Conservation (phyloP, 1,140 invertebrate species). For the Littorina saxatilis region DNA sequence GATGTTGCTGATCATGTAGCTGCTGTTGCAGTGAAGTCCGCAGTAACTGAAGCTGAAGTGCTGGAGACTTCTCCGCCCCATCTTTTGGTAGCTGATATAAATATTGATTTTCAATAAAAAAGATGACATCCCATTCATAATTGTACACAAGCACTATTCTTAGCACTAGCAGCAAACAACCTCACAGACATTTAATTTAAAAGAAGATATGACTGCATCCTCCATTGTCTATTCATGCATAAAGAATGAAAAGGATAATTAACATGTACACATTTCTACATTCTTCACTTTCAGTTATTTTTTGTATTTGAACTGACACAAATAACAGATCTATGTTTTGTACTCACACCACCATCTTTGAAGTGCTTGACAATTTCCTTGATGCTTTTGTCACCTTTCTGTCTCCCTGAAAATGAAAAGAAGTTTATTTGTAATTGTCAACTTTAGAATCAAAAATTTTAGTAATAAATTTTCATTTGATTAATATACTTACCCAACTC, state of each 20-base stretch:
- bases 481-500: no score
- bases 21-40: not conserved
- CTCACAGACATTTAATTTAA: not conserved
- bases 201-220: not conserved
- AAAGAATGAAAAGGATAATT: not conserved
- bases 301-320: no score
- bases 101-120: no score
- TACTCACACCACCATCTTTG: slow-evolving; percentile 21
- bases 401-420: slow-evolving; percentile 6
- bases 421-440: no score
- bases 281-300: no score
- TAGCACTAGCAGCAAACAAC: no score
- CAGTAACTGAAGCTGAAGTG: not conserved
- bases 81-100: not conserved
- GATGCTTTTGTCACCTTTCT: not conserved
- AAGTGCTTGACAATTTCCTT: slow-evolving; percentile 30
- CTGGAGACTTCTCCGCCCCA: not conserved
- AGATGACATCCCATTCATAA: not conserved
- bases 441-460: no score
- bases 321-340: no score
- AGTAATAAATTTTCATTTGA: no score
- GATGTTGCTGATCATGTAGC: not conserved
- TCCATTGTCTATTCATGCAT: not conserved
- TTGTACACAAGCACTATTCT: no score
- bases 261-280: not conserved